Percentiles rank a stretch among this genome's conserved stretches.
phyloP scores from a whole-genome alignment of 2,797 vertebrate genomes.

The Silurus aristotelis region DNA sequence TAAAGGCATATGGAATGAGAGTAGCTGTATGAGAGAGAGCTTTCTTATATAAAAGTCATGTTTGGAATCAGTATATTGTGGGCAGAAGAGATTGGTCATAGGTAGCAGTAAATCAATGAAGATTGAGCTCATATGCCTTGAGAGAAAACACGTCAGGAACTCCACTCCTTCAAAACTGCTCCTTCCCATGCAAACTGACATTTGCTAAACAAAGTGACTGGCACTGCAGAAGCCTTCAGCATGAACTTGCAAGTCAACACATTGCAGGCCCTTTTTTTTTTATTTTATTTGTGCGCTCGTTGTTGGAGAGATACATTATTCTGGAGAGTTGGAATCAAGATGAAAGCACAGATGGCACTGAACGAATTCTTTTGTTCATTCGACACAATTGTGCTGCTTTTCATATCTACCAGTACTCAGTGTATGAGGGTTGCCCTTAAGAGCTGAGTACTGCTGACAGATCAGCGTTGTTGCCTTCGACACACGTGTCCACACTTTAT shows the following conservation, averaged over 20 bases:
- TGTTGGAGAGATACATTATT: background rate
- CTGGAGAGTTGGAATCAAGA: background rate
- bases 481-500: background rate
- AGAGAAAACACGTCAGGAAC: conserved; percentile 29
- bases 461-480: background rate
- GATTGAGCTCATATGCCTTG: background rate
- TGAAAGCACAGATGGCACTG: conserved; percentile 23
- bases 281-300: background rate
- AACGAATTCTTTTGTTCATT: conserved; percentile 11
- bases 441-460: conserved; percentile 11
- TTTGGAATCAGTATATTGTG: conserved; percentile 8
- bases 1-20: background rate
- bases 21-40: background rate
- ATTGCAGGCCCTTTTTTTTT: background rate
- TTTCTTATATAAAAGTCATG: background rate
- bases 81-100: conserved; percentile 1
- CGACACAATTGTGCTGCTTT: conserved; percentile 19
- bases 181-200: conserved; percentile 6
- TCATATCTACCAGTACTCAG: conserved; percentile 3
- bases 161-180: conserved; percentile 12
- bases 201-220: conserved; percentile 29
- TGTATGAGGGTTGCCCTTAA: background rate
- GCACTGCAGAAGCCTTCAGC: conserved; percentile 4
- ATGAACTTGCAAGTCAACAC: background rate
- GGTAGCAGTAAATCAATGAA: conserved; percentile 23